Evolutionary conservation across 2,888 invertebrate genomes (phyloP).

Genomic region (Horisme vitalbata): DNA sequence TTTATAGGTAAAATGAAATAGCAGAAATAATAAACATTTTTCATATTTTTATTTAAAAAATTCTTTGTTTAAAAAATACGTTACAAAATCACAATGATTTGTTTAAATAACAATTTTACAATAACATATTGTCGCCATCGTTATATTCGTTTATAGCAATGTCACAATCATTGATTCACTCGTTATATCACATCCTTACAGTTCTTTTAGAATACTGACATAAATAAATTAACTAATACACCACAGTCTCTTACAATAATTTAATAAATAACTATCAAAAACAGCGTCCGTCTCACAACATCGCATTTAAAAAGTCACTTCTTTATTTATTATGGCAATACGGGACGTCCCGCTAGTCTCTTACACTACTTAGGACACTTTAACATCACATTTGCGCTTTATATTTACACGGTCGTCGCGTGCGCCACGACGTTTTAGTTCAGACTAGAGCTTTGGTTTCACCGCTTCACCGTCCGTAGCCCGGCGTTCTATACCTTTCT

Average conservation of each 20-base stretch:
- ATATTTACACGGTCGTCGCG: slow-evolving; percentile 72
- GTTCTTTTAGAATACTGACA: slow-evolving; percentile 75
- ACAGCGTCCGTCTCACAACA: slow-evolving; percentile 62
- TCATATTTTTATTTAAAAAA: slow-evolving; percentile 57
- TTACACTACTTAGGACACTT: slow-evolving; percentile 81
- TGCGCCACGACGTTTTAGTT: slow-evolving; percentile 57
- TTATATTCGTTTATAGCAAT: slow-evolving; percentile 50
- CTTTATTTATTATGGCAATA: slow-evolving; percentile 79
- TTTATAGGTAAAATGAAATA: slow-evolving; percentile 29
- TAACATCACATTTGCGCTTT: slow-evolving; percentile 82
- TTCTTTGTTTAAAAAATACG: slow-evolving; percentile 64
- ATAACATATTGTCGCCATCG: slow-evolving; percentile 56
- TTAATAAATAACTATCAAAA: slow-evolving; percentile 75
- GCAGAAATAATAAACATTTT: slow-evolving; percentile 47
- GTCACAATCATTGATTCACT: slow-evolving; percentile 55
- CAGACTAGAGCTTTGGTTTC: slow-evolving; percentile 81
- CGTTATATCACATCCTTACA: slow-evolving; percentile 66
- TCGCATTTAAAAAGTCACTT: slow-evolving; percentile 54
- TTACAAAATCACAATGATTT: slow-evolving; percentile 68
- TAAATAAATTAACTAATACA: slow-evolving; percentile 81
- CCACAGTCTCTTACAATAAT: slow-evolving; percentile 75
- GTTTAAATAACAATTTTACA: slow-evolving; percentile 57
- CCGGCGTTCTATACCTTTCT: slow-evolving; percentile 65
- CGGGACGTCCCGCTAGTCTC: slow-evolving; percentile 72
- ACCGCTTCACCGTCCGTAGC: slow-evolving; percentile 77